phyloP scores from a whole-genome alignment of 2,797 vertebrate genomes.

The Dicrostonyx torquatus region DNA sequence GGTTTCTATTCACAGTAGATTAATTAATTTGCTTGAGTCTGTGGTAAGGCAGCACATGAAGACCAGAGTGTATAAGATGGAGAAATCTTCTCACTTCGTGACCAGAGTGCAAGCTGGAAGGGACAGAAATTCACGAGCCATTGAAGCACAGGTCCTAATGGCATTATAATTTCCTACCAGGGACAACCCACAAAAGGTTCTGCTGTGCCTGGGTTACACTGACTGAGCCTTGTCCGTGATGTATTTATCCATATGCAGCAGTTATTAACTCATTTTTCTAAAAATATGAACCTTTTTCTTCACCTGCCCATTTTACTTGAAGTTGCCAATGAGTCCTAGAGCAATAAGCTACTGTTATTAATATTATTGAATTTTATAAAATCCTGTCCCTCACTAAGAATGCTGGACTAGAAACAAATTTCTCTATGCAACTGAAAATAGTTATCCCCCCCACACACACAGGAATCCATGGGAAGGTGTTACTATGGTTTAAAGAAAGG shows the following conservation, averaged over 20 bases:
- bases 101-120: neutral
- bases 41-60: neutral
- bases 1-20: neutral
- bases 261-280: neutral
- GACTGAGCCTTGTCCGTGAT: too few relatives aligned
- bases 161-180: neutral
- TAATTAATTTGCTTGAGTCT: neutral
- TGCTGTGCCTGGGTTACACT: rapidly evolving
- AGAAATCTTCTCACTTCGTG: neutral
- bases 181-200: neutral
- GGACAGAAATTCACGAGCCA: too few relatives aligned
- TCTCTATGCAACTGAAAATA: constrained; percentile 1
- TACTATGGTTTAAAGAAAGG: neutral
- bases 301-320: neutral
- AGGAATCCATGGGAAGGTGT: neutral
- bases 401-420: neutral
- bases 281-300: neutral
- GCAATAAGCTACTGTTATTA: neutral
- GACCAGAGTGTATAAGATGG: neutral
- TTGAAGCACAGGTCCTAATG: neutral
- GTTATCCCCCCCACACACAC: too few relatives aligned
- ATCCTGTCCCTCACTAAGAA: neutral
- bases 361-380: constrained; percentile 19
- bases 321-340: neutral
- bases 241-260: neutral